Evolutionary conservation across 2,888 invertebrate species (phyloP).

Genomic region (Bugulina stolonifera): DNA sequence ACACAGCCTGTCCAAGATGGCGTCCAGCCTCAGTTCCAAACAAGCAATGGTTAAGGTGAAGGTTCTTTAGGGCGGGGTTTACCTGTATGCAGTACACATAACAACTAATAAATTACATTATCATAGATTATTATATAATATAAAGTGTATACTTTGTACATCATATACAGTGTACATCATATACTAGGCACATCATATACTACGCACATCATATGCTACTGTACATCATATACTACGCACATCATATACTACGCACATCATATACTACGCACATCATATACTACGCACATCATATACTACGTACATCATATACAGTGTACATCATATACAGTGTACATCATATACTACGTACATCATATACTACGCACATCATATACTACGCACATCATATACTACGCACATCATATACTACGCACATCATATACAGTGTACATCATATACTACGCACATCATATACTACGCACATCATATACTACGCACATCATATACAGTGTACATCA

Average conservation of each 20-base stretch:
- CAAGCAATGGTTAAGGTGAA: not conserved
- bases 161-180: too few species aligned
- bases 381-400: too few species aligned
- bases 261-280: too few species aligned
- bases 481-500: not conserved
- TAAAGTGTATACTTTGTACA: too few species aligned
- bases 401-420: not conserved
- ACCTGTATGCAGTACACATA: not conserved
- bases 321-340: not conserved
- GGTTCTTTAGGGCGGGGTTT: not conserved
- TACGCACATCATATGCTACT: not conserved
- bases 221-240: not conserved
- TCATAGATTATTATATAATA: too few species aligned
- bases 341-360: not conserved
- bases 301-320: not conserved
- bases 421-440: not conserved
- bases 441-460: too few species aligned
- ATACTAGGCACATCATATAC: not conserved
- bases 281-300: not conserved
- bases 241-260: not conserved
- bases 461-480: not conserved
- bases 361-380: not conserved
- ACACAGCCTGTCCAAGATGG: not conserved
- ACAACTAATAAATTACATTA: too few species aligned
- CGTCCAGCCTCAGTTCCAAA: constrained; percentile 10